Evolutionary conservation across 2,113 vertebrate species (phyloP).

Genomic region (Semnornis frantzii): DNA sequence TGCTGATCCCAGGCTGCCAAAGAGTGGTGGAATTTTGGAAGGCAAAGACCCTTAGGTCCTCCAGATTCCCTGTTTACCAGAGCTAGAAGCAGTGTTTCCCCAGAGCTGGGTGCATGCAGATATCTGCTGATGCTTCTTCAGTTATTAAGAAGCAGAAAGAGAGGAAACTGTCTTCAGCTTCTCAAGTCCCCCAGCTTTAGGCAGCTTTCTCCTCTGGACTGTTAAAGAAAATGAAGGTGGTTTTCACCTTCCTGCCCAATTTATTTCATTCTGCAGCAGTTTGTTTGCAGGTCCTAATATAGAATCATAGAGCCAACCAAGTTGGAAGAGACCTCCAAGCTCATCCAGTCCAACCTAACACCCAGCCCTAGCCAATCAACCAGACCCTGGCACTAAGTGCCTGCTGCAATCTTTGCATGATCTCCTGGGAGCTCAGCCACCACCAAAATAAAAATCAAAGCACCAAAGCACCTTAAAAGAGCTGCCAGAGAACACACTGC

Average conservation of each 20-base stretch:
- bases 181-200: not conserved
- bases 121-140: not conserved
- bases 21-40: not conserved
- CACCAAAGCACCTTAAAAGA: not conserved
- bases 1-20: not conserved
- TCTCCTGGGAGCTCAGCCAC: not conserved
- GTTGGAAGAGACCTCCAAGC: no score
- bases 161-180: not conserved
- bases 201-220: not conserved
- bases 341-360: no score
- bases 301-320: no score
- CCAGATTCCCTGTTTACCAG: not conserved
- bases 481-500: not conserved
- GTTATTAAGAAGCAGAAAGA: not conserved
- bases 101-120: not conserved
- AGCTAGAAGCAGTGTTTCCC: not conserved
- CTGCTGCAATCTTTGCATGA: not conserved
- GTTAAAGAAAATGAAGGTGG: not conserved
- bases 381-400: no score
- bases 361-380: no score
- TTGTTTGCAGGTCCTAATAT: not conserved
- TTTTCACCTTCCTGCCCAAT: not conserved
- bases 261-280: not conserved
- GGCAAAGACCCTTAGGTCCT: not conserved
- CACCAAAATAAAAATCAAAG: conserved; percentile 8